phyloP scores from a whole-genome alignment of 2,797 vertebrate genomes.

The Sebastes goodei region DNA sequence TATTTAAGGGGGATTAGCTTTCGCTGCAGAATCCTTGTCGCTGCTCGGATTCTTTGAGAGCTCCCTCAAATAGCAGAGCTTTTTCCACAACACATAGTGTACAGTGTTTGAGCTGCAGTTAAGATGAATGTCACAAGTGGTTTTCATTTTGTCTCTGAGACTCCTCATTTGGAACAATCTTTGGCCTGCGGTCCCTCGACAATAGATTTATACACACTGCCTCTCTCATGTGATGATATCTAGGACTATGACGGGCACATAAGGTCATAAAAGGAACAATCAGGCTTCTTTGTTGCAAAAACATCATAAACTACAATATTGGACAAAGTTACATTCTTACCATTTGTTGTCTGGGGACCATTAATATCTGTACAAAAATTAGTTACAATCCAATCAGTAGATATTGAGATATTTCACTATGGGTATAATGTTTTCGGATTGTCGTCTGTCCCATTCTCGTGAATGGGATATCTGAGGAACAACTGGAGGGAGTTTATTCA shows the following conservation, averaged over 20 bases:
- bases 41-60: too few relatives aligned
- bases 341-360: neutral
- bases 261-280: too few relatives aligned
- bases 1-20: neutral
- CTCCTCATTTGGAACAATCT: neutral
- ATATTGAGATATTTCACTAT: neutral
- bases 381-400: neutral
- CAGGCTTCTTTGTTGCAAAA: neutral
- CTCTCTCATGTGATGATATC: too few relatives aligned
- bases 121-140: neutral
- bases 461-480: neutral
- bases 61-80: too few relatives aligned
- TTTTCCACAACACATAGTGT: too few relatives aligned
- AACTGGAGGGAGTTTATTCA: neutral
- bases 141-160: constrained; percentile 1
- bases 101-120: neutral
- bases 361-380: neutral
- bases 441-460: neutral
- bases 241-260: too few relatives aligned
- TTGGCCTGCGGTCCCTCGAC: neutral
- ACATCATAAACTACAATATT: neutral
- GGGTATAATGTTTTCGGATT: neutral
- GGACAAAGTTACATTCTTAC: neutral
- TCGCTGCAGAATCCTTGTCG: neutral
- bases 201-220: too few relatives aligned